These are phyloP conservation scores for Deilephila porcellus DNA, from an alignment of 2,888 invertebrate species.

Conservation along the genomic window DNA sequence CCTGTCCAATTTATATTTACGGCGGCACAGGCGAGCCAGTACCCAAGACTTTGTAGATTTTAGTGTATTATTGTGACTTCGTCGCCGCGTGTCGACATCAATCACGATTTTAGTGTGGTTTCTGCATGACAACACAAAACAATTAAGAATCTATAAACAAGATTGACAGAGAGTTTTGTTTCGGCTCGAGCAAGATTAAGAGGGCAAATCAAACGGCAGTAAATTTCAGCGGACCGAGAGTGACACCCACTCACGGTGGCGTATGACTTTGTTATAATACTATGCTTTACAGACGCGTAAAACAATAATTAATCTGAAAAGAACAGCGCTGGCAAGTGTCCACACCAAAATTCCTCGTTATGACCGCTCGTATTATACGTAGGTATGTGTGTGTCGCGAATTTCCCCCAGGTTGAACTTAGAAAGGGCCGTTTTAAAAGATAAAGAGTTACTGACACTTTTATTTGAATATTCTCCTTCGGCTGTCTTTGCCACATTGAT, in stretches of 20 bases:
- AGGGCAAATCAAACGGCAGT: slow-evolving; percentile 77
- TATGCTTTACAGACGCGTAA: slow-evolving; percentile 77
- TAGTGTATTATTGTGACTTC: background rate
- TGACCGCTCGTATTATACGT: slow-evolving; percentile 14
- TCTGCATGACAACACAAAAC: slow-evolving; percentile 42
- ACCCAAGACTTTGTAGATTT: background rate
- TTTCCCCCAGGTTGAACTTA: background rate
- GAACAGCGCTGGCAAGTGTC: slow-evolving; percentile 74
- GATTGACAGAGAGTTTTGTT: slow-evolving; percentile 66
- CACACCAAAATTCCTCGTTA: slow-evolving; percentile 66
- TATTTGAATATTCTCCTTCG: slow-evolving; percentile 20
- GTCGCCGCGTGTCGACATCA: slow-evolving; percentile 14
- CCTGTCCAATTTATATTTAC: slow-evolving; percentile 6
- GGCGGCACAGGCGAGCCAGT: background rate
- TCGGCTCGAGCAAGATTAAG: slow-evolving; percentile 70
- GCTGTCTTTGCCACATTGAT: slow-evolving; percentile 2
- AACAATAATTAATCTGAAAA: slow-evolving; percentile 83
- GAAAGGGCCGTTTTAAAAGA: background rate
- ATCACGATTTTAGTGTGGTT: slow-evolving; percentile 21
- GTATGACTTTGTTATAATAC: slow-evolving; percentile 74
- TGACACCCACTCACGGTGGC: slow-evolving; percentile 62
- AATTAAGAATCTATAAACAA: slow-evolving; percentile 60
- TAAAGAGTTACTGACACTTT: slow-evolving; percentile 14
- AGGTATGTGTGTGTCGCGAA: background rate
- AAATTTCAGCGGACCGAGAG: slow-evolving; percentile 67